phyloP scores from a whole-genome alignment of 1,140 invertebrate genomes.

The Rhopalosiphum maidis region DNA sequence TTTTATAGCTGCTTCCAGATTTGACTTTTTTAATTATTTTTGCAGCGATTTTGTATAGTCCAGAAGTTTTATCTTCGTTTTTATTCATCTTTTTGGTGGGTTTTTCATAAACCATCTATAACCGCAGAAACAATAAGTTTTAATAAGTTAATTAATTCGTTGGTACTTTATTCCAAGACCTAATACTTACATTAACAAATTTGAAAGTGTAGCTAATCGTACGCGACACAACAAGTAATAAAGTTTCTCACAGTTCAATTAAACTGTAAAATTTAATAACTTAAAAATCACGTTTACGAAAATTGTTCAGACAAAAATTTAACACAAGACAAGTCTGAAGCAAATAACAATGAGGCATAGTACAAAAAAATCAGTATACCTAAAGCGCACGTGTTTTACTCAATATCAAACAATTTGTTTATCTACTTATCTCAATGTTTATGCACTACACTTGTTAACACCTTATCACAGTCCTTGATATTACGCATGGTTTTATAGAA shows the following conservation, averaged over 20 bases:
- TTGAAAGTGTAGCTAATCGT: neutral
- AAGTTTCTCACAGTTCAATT: neutral
- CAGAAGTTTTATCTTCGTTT: constrained; percentile 66
- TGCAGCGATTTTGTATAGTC: constrained; percentile 76
- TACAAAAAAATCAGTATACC: neutral
- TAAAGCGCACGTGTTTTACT: neutral
- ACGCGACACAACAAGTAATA: neutral
- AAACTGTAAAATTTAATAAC: neutral
- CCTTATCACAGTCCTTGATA: neutral
- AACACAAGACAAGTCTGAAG: neutral
- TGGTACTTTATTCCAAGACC: neutral
- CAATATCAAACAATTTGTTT: neutral
- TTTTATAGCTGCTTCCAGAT: constrained; percentile 75
- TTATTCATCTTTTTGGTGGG: neutral
- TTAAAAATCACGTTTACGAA: neutral
- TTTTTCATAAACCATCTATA: neutral
- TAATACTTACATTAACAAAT: neutral
- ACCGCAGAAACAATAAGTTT: neutral
- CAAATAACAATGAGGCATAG: too few relatives aligned
- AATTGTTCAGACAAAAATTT: neutral
- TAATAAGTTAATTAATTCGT: neutral
- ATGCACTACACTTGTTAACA: neutral
- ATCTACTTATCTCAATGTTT: neutral
- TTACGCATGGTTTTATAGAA: too few relatives aligned
- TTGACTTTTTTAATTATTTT: constrained; percentile 72